Percentiles rank a stretch among this genome's conserved stretches.
These are phyloP conservation scores for Lophura nycthemera DNA, from an alignment of 2,113 vertebrate genomes.

Conservation along the genomic window DNA sequence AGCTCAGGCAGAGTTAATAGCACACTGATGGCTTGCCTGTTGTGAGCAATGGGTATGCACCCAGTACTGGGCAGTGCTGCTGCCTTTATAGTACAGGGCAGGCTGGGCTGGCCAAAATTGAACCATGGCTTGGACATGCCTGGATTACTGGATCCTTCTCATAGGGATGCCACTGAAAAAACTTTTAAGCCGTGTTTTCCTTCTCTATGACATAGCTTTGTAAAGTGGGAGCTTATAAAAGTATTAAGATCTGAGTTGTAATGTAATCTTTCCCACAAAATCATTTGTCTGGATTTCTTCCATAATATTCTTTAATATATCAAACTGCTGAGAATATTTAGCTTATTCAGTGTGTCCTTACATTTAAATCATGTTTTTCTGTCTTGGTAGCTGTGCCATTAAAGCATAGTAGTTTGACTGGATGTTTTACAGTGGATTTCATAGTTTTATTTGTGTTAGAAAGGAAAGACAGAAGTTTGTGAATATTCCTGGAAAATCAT, in stretches of 20 bases:
- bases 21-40: too few relatives aligned
- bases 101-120: too few relatives aligned
- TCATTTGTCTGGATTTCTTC: neutral
- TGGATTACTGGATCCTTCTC: neutral
- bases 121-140: too few relatives aligned
- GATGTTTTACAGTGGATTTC: constrained; percentile 5
- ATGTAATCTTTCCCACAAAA: neutral
- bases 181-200: neutral
- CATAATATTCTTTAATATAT: neutral
- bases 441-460: neutral
- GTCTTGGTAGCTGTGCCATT: neutral
- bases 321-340: neutral
- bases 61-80: too few relatives aligned
- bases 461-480: neutral
- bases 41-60: too few relatives aligned
- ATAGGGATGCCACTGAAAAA: neutral
- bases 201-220: neutral
- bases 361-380: neutral
- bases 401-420: constrained; percentile 4
- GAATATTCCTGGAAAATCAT: neutral
- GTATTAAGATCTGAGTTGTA: neutral
- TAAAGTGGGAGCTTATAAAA: neutral
- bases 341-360: neutral
- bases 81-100: too few relatives aligned
- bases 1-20: too few relatives aligned